Evolutionary conservation across 2,888 invertebrate species (phyloP), one percentile per base, ranked within the genome.

Genomic region (Venusia cambrica): DNA sequence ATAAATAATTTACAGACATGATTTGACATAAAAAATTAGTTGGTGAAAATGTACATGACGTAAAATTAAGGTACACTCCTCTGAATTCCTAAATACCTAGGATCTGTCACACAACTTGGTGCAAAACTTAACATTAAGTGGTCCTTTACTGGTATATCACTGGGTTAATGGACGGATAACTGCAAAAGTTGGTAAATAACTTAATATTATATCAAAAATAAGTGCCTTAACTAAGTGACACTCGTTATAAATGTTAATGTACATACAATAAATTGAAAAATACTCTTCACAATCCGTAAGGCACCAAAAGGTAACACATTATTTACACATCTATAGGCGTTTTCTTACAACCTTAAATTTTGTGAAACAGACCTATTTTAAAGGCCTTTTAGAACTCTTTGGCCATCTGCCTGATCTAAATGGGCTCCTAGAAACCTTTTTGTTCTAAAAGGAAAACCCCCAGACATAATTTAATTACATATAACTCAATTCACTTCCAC

Each of bases 251-350:
- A n/a, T n/a, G n/a, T 26, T 27, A 26, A 8, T n/a, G 11, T 22
- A 30, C 19, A 11, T 9, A 33, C 29, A 14, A 20, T 22, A 19
- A 38, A 26, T 24, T 28, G 20, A 18, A 50, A 54, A 38, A 53
- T 31, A 25, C 40, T 33, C 49, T 52, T 53, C 51, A 55, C 47
- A 45, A 48, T 54, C 46, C 51, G 32, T 58, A 69, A 62, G 60
- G 57, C 65, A 62, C 65, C 58, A 62, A 48, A 40, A 57, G 66
- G 68, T 67, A 67, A 67, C 63, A 60, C 54, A 49, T 34, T 58
- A 65, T 63, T 54, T 61, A 64, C 51, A 55, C 27, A 44, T 48
- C 35, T 22, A 48, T 41, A 37, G 38, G 29, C 37, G 32, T 38
- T 38, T 32, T 18, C 34, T 34, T 43, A 48, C 43, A 44, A 49